Evolutionary conservation across 2,888 invertebrate species (phyloP).

Genomic region (Hyalella azteca): DNA sequence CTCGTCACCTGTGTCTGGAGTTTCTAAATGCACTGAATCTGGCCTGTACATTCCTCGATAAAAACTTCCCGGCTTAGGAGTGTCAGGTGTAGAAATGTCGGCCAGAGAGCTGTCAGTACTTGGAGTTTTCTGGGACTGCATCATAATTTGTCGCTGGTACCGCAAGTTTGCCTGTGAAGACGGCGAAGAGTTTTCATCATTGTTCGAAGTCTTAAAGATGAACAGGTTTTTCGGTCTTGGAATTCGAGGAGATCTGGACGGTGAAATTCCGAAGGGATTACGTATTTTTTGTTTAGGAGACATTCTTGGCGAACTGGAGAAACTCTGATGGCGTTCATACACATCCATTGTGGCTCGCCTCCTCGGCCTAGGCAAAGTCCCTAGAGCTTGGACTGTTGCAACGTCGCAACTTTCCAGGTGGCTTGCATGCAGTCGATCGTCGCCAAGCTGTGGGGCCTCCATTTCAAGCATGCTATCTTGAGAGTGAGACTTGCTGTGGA

Average conservation of each 20-base stretch:
- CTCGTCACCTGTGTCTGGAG: slow-evolving; percentile 47
- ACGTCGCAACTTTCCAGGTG: slow-evolving; percentile 54
- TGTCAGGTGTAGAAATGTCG: slow-evolving; percentile 55
- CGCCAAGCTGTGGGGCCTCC: slow-evolving; percentile 47
- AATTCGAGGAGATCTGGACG: slow-evolving; percentile 57
- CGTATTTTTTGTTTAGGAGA: slow-evolving; percentile 57
- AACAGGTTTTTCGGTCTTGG: slow-evolving; percentile 56
- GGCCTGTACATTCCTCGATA: slow-evolving; percentile 39
- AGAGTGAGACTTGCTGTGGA: slow-evolving; percentile 57
- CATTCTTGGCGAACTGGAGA: slow-evolving; percentile 55
- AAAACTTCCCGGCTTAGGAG: slow-evolving; percentile 47
- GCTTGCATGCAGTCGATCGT: slow-evolving; percentile 39
- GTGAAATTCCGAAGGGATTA: slow-evolving; percentile 54
- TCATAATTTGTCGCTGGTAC: slow-evolving; percentile 52
- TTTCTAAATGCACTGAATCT: slow-evolving; percentile 30
- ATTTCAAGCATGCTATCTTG: slow-evolving; percentile 58
- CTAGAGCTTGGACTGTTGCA: slow-evolving; percentile 55
- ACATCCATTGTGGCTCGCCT: slow-evolving; percentile 49
- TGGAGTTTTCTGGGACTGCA: slow-evolving; percentile 51
- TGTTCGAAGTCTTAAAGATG: slow-evolving; percentile 51
- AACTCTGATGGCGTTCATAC: slow-evolving; percentile 48
- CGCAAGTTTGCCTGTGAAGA: slow-evolving; percentile 46
- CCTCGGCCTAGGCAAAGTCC: slow-evolving; percentile 52
- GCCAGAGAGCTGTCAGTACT: slow-evolving; percentile 57
- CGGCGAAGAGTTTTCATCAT: slow-evolving; percentile 53